phyloP scores from a whole-genome alignment of 2,113 vertebrate genomes.

The Nothocercus nigrocapillus region DNA sequence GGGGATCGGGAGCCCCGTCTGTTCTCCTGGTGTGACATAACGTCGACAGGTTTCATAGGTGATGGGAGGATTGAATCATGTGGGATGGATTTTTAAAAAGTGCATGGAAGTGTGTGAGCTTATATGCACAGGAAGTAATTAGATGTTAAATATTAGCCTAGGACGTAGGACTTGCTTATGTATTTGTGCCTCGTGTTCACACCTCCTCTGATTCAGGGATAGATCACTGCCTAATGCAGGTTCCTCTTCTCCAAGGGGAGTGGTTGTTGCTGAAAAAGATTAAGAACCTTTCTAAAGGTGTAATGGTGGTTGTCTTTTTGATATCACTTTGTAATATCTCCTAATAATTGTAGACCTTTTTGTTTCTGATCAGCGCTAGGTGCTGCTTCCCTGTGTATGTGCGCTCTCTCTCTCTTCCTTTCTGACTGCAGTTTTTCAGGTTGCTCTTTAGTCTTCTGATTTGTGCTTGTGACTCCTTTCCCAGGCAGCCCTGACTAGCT shows the following conservation, averaged over 20 bases:
- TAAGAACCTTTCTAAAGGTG: background rate
- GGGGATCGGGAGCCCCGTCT: background rate
- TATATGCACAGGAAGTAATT: too few species aligned
- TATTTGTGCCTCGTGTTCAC: background rate
- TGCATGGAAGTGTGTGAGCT: accelerated
- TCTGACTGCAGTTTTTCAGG: background rate
- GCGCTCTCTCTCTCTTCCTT: background rate
- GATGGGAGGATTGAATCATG: background rate
- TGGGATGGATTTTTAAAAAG: background rate
- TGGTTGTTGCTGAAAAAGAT: background rate
- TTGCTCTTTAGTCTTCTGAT: background rate
- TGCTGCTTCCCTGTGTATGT: background rate
- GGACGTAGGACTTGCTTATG: background rate
- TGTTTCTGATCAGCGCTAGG: background rate
- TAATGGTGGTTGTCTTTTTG: background rate
- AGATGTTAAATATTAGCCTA: background rate
- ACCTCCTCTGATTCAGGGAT: background rate
- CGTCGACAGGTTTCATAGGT: background rate
- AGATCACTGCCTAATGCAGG: background rate
- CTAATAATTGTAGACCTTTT: background rate
- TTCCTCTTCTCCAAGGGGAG: background rate
- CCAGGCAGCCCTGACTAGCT: background rate
- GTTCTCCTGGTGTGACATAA: background rate
- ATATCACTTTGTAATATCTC: background rate
- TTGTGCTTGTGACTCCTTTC: background rate